Evolutionary conservation across 2,797 vertebrate genomes (phyloP), one percentile per base, ranked within the genome.

Genomic region (Lepilemur ruficaudatus): DNA sequence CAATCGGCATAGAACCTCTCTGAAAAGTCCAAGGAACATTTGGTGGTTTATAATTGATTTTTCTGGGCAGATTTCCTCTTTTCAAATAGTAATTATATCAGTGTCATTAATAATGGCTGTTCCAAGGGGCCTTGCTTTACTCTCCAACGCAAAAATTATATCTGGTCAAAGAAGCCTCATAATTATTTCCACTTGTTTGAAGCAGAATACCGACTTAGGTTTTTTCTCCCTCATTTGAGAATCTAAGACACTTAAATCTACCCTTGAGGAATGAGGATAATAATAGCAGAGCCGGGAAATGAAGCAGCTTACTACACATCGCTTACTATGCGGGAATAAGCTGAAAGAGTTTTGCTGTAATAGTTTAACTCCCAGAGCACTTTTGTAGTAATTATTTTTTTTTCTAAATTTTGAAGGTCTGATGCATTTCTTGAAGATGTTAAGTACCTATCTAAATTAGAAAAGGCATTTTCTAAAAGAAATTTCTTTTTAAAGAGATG

Each of bases 11-110:
- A 97, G 92, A 97, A 97, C 50, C 59, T 93, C 78, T 97, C 63
- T 89, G 67, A 97, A 82, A 98, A 95, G 96, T 93, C 67, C 72
- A 85, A 96, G 78, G 94, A 98, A 97, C 30, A n/a, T 91, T 97
- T 94, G 96, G 97, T 96, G 97, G 95, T 97, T 94, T 69, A 48
- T 82, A 98, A 98, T 96, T 98, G 98, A 98, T 98, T 98, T 98
- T 98, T 98, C 97, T 97, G 8, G 50, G 84, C 70, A 98, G 72
- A 97, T 98, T 96, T 98, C 86, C 93, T 97, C 97, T 97, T 95
- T 97, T 75, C 94, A 98, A 97, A 92, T 97, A 96, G 94, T 97
- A 98, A 98, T 98, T 98, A 96, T 97, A 98, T 89, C 30, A 69
- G 48, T 78, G 82, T 94, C 97, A 98, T 98, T 98, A 98, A 98